Conservation (phyloP, 2,888 invertebrate genomes). For the Oscheius onirici region DNA sequence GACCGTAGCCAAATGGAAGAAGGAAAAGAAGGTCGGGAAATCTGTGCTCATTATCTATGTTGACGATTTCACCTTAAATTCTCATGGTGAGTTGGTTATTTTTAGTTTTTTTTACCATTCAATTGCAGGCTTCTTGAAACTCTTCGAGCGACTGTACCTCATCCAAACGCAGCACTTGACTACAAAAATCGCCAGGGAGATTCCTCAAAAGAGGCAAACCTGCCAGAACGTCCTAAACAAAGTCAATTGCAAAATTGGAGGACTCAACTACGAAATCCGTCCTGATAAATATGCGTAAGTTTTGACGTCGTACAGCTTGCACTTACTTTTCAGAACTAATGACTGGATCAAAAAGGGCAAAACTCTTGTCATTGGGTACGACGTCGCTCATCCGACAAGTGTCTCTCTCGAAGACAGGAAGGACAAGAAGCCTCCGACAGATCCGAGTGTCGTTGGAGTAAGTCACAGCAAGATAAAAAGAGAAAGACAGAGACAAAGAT, state of each 20-base stretch:
- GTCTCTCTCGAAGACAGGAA: background rate
- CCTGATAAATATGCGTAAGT: constrained; percentile 21
- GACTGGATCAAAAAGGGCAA: background rate
- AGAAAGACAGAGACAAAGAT: background rate
- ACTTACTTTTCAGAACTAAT: background rate
- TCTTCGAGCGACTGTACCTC: constrained; percentile 34
- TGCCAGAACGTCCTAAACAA: constrained; percentile 35
- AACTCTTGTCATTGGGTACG: constrained; percentile 2
- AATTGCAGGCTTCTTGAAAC: constrained; percentile 34
- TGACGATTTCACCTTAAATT: background rate
- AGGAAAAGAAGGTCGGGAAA: background rate
- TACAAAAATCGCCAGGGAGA: constrained; percentile 10
- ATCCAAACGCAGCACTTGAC: constrained; percentile 37
- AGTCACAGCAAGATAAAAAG: constrained; percentile 1
- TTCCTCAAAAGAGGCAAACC: background rate
- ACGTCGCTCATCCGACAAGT: background rate
- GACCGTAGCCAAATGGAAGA: background rate
- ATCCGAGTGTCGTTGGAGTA: constrained; percentile 42
- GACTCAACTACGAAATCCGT: constrained; percentile 38
- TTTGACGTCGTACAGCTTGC: background rate
- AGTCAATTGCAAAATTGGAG: constrained; percentile 40
- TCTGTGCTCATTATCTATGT: background rate
- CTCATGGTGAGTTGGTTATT: background rate
- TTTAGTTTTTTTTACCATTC: background rate
- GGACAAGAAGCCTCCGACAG: constrained; percentile 23